phyloP scores from a whole-genome alignment of 2,797 vertebrate species.

The Protosalanx chinensis region DNA sequence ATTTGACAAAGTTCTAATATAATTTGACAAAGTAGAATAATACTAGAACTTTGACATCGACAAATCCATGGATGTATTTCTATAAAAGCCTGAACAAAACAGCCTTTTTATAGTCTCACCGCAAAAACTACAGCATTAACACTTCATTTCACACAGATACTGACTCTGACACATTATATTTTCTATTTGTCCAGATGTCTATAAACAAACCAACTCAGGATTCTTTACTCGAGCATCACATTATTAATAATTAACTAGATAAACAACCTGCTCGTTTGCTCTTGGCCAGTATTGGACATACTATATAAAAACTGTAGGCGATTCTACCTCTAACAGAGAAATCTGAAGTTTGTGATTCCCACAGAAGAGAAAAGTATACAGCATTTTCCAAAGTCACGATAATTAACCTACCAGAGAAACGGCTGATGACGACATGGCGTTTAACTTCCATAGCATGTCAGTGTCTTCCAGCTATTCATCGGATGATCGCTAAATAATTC shows the following conservation, averaged over 20 bases:
- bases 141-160: not conserved
- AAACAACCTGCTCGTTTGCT: not conserved
- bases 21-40: no score
- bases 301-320: not conserved
- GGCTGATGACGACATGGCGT: slow-evolving; percentile 35
- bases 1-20: no score
- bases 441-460: slow-evolving; percentile 45
- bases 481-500: not conserved
- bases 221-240: not conserved
- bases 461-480: not conserved
- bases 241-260: not conserved
- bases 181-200: not conserved
- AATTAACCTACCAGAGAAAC: slow-evolving; percentile 61
- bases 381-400: not conserved
- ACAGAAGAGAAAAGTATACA: not conserved
- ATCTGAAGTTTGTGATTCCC: not conserved
- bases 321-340: not conserved
- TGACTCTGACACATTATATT: not conserved
- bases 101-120: not conserved
- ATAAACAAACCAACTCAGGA: not conserved
- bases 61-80: no score
- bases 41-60: no score
- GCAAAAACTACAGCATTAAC: not conserved
- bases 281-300: no score
- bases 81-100: no score